Evolutionary conservation across 2,888 invertebrate genomes (phyloP).

Genomic region (Leuctra nigra): DNA sequence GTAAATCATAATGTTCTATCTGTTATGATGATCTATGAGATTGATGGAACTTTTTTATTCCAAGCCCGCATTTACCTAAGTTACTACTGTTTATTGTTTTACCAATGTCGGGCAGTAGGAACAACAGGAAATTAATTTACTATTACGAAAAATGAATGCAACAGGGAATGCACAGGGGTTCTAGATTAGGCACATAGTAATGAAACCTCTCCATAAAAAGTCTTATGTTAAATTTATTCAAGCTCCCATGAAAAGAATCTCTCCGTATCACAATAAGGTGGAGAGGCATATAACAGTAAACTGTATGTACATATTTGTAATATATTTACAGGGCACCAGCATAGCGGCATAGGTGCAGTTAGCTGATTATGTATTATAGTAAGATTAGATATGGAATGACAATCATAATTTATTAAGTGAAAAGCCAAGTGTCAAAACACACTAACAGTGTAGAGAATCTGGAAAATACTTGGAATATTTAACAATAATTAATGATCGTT

Average conservation of each 20-base stretch:
- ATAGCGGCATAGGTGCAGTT: neutral
- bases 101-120: no score
- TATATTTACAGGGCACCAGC: neutral
- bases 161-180: no score
- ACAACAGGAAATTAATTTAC: no score
- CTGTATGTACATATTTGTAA: neutral
- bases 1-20: no score
- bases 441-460: neutral
- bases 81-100: no score
- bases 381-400: neutral
- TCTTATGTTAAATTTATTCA: neutral
- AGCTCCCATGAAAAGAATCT: slow-evolving; percentile 7
- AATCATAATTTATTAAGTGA: neutral
- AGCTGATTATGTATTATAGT: neutral
- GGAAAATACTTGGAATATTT: neutral
- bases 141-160: no score
- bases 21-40: no score
- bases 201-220: no score
- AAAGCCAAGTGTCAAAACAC: neutral
- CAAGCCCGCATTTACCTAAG: no score
- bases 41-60: no score
- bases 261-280: neutral
- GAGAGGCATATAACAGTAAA: neutral
- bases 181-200: no score
- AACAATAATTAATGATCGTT: no score